phyloP scores from a whole-genome alignment of 2,888 invertebrate species.

The Pollenia angustigena region DNA sequence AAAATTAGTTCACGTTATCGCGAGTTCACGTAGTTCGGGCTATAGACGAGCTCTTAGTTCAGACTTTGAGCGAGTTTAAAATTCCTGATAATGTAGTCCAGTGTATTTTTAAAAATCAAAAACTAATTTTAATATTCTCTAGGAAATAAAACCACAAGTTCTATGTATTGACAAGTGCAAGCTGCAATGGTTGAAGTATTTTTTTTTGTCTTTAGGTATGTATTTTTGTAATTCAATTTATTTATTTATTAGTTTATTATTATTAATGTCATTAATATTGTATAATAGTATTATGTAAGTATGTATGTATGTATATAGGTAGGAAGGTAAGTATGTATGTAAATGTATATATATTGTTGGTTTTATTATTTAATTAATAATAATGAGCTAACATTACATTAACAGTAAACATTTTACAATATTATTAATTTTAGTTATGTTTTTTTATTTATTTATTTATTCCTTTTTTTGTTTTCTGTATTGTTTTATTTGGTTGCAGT shows the following conservation, averaged over 20 bases:
- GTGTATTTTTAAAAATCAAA: too few species aligned
- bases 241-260: slow-evolving; percentile 42
- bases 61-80: too few species aligned
- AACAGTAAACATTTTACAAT: slow-evolving; percentile 80
- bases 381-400: slow-evolving; percentile 80
- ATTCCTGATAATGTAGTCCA: too few species aligned
- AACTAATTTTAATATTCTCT: too few species aligned
- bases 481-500: neutral
- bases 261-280: slow-evolving; percentile 25
- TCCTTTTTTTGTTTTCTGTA: slow-evolving; percentile 1
- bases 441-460: slow-evolving; percentile 26
- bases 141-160: slow-evolving; percentile 42
- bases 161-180: slow-evolving; percentile 45
- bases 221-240: slow-evolving; percentile 6
- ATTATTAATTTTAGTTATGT: slow-evolving; percentile 59
- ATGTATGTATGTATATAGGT: neutral
- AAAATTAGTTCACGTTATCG: too few species aligned
- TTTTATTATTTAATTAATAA: slow-evolving; percentile 73
- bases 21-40: too few species aligned
- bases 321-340: neutral
- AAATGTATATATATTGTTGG: neutral
- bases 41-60: too few species aligned
- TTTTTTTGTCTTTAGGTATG: slow-evolving; percentile 23
- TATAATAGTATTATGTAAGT: neutral
- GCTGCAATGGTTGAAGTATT: slow-evolving; percentile 53